Evolutionary conservation across 2,888 invertebrate species (phyloP).

Genomic region (Hemaris fuciformis): DNA sequence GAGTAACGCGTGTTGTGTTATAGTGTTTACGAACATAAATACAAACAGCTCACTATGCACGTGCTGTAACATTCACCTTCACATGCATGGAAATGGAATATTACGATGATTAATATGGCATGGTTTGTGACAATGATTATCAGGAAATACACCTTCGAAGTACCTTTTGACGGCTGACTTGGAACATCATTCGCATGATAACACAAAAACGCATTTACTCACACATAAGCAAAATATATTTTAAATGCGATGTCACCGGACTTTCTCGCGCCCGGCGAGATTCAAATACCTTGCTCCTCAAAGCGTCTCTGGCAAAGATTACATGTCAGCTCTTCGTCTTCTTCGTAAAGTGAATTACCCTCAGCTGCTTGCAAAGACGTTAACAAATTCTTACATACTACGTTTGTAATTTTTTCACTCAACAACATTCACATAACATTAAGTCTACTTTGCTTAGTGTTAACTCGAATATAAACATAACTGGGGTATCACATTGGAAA

Average conservation of each 20-base stretch:
- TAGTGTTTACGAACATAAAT: constrained; percentile 51
- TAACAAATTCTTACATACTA: constrained; percentile 75
- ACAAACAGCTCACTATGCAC: constrained; percentile 52
- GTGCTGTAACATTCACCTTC: constrained; percentile 51
- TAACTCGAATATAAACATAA: constrained; percentile 14
- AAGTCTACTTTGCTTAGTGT: constrained; percentile 7
- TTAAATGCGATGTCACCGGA: constrained; percentile 71
- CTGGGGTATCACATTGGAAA: constrained; percentile 28
- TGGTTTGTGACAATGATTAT: constrained; percentile 41
- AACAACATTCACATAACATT: constrained; percentile 13
- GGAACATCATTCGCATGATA: constrained; percentile 52
- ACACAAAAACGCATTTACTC: constrained; percentile 81
- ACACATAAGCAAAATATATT: constrained; percentile 77
- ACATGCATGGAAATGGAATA: constrained; percentile 60
- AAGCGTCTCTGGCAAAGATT: constrained; percentile 89
- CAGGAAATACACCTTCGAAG: constrained; percentile 42
- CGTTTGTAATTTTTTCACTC: constrained; percentile 29
- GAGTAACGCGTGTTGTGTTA: constrained; percentile 80
- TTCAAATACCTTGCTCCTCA: constrained; percentile 87
- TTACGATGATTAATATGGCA: constrained; percentile 43
- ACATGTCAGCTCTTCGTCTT: constrained; percentile 86
- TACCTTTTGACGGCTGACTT: constrained; percentile 44
- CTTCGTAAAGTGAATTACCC: constrained; percentile 83
- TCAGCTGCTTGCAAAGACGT: constrained; percentile 85
- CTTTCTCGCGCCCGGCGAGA: constrained; percentile 60